Evolutionary conservation across 2,797 vertebrate genomes (phyloP), one percentile per base, ranked within the genome.

Genomic region (Oreortyx pictus): DNA sequence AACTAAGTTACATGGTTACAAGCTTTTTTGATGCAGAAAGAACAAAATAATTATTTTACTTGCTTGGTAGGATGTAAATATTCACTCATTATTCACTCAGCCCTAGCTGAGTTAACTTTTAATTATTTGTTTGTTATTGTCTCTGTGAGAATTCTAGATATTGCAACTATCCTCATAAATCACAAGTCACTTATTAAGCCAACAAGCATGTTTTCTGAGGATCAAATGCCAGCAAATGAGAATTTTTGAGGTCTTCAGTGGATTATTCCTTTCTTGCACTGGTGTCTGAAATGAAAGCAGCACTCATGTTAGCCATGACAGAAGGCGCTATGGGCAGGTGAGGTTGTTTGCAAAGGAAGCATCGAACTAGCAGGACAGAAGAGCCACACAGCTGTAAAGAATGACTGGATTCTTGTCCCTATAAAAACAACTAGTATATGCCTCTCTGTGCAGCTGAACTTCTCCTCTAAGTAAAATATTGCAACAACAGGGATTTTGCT

Each of bases 311-410:
- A 72, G 9, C 61, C 20, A 35, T 0, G 1, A 72, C 84, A 89
- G 89, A 89, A 94, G 76, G 46, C 43, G 20, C 17, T 67, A 33
- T 35, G 50, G 49, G 71, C 44, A 93, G 52, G 72, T 82, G 57
- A 90, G 23, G 9, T 0, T 47, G 31, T 5, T 13, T 67, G 33
- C 39, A 29, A 62, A 62, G 47, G 77, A 41, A 71, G 13, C 50
- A 74, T 82, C 0, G 7, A 25, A 43, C 37, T 88, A 88, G 20
- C 19, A 77, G 44, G 61, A 87, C 84, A 90, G 89, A 93, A 90
- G 86, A 76, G 18, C 17, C 37, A 89, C 84, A 22, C 61, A 93
- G 84, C 86, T 82, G 84, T 67, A 27, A 85, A 41, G 57, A 29
- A 65, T 0, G 1, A 37, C 52, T 71, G 57, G 33, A 77, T 57